phyloP scores from a whole-genome alignment of 2,113 vertebrate genomes.

The Phrynosoma blainvillii region DNA sequence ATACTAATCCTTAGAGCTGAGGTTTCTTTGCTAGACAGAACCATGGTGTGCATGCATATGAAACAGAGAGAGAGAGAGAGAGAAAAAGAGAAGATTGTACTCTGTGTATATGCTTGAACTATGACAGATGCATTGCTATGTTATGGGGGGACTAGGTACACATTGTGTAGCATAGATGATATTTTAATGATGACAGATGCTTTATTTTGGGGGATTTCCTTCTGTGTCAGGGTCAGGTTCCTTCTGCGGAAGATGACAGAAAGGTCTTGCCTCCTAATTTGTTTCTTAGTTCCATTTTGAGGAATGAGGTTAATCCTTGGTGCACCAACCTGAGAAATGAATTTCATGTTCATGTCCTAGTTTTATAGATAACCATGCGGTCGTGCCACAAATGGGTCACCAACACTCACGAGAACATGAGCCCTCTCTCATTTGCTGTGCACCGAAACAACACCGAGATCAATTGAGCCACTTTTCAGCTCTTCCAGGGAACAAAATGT shows the following conservation, averaged over 20 bases:
- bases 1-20: not conserved
- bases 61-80: too few species aligned
- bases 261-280: not conserved
- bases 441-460: slow-evolving; percentile 70
- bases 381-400: slow-evolving; percentile 1
- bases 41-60: too few species aligned
- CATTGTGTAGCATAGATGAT: not conserved
- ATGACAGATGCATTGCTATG: too few species aligned
- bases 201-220: not conserved
- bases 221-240: not conserved
- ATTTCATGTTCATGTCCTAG: slow-evolving; percentile 25
- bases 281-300: not conserved
- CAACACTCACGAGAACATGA: slow-evolving; percentile 71
- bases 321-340: slow-evolving; percentile 14
- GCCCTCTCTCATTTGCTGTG: slow-evolving; percentile 59
- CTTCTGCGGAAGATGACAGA: not conserved
- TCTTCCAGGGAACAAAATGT: slow-evolving; percentile 77
- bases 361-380: slow-evolving; percentile 37
- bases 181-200: not conserved
- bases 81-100: too few species aligned
- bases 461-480: slow-evolving; percentile 56
- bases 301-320: not conserved
- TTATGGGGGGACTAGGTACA: too few species aligned
- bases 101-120: too few species aligned
- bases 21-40: not conserved